These are phyloP conservation scores for Nothobranchius kuhntae DNA, from an alignment of 2,113 vertebrate species.

Conservation along the genomic window DNA sequence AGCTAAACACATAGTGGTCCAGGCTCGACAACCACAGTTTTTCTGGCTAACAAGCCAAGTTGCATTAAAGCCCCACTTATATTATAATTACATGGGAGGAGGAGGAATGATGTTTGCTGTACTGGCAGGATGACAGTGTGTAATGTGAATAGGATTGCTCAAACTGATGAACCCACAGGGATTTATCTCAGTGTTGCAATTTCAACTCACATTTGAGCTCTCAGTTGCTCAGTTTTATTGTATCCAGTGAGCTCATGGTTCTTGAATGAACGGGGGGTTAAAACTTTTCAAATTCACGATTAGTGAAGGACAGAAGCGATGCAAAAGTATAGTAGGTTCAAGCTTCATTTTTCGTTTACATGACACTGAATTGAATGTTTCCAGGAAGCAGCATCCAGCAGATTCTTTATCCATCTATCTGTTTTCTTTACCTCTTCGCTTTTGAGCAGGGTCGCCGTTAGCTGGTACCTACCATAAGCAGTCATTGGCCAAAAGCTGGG, in stretches of 20 bases:
- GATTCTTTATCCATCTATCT: too few relatives aligned
- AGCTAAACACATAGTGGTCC: conserved; percentile 23
- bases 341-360: neutral
- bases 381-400: neutral
- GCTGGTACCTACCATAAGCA: too few relatives aligned
- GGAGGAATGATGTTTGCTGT: conserved; percentile 31
- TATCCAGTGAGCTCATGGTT: neutral
- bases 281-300: neutral
- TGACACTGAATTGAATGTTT: neutral
- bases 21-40: conserved; percentile 23
- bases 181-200: conserved; percentile 6
- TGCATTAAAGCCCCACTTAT: conserved; percentile 39
- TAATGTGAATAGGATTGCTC: conserved; percentile 31
- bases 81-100: conserved; percentile 50
- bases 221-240: neutral
- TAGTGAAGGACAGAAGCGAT: neutral
- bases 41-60: conserved; percentile 35
- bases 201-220: neutral
- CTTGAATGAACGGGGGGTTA: neutral
- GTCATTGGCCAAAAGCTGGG: too few relatives aligned
- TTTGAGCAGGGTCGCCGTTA: too few relatives aligned
- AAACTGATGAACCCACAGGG: conserved; percentile 1
- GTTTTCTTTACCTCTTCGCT: too few relatives aligned
- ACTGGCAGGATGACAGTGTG: conserved; percentile 24
- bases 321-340: neutral